Conservation (phyloP, 2,797 vertebrate genomes). For the Lerista edwardsae region DNA sequence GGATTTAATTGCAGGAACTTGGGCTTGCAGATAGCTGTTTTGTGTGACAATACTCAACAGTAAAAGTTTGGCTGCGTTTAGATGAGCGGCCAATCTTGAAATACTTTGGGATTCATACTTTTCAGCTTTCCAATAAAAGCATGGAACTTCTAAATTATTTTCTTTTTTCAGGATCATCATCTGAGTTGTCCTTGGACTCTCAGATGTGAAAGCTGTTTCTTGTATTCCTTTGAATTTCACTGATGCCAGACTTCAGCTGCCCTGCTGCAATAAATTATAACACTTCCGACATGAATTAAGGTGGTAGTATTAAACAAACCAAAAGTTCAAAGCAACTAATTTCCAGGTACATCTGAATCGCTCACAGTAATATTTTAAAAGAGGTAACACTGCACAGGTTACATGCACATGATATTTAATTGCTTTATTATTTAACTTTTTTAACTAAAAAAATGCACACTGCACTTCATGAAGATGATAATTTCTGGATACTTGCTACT, state of each 20-base stretch:
- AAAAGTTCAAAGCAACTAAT: conserved; percentile 50
- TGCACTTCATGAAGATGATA: conserved; percentile 9
- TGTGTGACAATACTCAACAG: conserved; percentile 69
- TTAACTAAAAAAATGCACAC: conserved; percentile 12
- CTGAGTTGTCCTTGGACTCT: conserved; percentile 71
- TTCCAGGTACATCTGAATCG: conserved; percentile 46
- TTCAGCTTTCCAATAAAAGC: conserved; percentile 77
- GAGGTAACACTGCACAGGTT: conserved; percentile 33
- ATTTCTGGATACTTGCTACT: conserved; percentile 14
- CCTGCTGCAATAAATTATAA: conserved; percentile 49
- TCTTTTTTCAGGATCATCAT: conserved; percentile 64
- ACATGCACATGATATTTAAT: not conserved
- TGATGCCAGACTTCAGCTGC: conserved; percentile 58
- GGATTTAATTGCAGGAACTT: conserved; percentile 73
- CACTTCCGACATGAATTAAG: conserved; percentile 26
- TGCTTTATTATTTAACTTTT: not conserved
- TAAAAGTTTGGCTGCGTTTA: conserved; percentile 67
- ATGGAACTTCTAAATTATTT: conserved; percentile 63
- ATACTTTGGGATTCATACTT: conserved; percentile 69
- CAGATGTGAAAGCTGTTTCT: conserved; percentile 66
- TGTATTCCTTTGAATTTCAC: conserved; percentile 60
- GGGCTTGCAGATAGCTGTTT: conserved; percentile 74
- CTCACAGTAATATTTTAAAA: conserved; percentile 27
- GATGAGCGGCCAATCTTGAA: conserved; percentile 71
- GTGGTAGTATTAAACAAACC: conserved; percentile 48